Evolutionary conservation across 2,113 vertebrate species (phyloP).

Genomic region (Oreochromis tanganicae): DNA sequence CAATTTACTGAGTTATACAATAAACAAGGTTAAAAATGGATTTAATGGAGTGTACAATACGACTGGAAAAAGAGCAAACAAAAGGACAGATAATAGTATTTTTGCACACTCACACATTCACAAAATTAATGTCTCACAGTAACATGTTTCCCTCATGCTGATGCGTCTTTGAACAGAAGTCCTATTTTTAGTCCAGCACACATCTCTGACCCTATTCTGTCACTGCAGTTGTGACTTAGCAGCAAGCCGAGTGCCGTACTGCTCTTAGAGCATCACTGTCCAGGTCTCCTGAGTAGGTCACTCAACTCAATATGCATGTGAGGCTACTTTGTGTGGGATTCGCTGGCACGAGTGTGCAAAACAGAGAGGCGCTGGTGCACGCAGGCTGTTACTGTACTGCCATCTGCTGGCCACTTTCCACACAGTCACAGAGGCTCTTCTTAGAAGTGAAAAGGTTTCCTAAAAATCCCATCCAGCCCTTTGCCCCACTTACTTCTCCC

Average conservation of each 20-base stretch:
- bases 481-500: conserved; percentile 36
- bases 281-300: conserved; percentile 53
- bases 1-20: not conserved
- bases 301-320: conserved; percentile 23
- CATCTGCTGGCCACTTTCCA: conserved; percentile 44
- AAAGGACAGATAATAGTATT: not conserved
- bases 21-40: not conserved
- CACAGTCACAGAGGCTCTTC: not conserved
- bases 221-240: conserved; percentile 36
- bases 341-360: not conserved
- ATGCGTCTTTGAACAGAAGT: conserved; percentile 6
- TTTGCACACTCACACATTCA: not conserved
- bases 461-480: conserved; percentile 14
- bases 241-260: not conserved
- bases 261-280: conserved; percentile 49
- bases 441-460: not conserved
- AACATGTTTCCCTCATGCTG: conserved; percentile 1
- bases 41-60: not conserved
- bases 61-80: not conserved
- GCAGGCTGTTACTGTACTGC: conserved; percentile 20
- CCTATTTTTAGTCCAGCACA: conserved; percentile 52
- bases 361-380: not conserved
- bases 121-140: not conserved
- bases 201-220: conserved; percentile 60
- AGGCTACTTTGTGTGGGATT: not conserved